phyloP scores from a whole-genome alignment of 2,888 invertebrate genomes.

The Conops quadrifasciatus region DNA sequence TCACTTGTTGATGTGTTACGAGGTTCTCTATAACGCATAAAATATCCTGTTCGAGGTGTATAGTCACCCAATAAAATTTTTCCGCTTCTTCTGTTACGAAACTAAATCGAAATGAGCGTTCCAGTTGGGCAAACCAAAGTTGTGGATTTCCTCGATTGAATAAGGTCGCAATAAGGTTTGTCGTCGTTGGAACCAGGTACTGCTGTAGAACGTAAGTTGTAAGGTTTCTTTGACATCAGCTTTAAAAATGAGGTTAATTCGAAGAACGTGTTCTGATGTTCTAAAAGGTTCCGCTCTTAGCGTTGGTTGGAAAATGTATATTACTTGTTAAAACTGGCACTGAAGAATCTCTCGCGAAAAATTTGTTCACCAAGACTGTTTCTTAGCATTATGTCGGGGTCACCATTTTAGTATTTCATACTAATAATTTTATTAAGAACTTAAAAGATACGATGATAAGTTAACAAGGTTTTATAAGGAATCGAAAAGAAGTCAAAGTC shows the following conservation, averaged over 20 bases:
- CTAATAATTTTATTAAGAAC: too few relatives aligned
- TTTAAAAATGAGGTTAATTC: background rate
- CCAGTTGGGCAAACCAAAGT: constrained; percentile 34
- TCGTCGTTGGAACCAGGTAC: background rate
- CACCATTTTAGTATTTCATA: constrained; percentile 1
- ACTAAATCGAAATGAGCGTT: constrained; percentile 28
- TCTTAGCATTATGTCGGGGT: background rate
- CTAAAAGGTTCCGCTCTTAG: background rate
- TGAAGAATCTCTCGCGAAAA: background rate
- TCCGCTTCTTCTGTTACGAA: constrained; percentile 18
- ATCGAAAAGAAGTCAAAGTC: too few relatives aligned
- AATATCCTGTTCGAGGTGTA: constrained; percentile 28
- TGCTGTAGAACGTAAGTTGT: constrained; percentile 2
- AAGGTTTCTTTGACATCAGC: background rate
- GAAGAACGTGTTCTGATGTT: background rate
- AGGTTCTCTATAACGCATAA: constrained; percentile 35
- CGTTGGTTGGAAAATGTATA: too few relatives aligned
- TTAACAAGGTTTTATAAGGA: too few relatives aligned
- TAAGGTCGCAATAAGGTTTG: background rate
- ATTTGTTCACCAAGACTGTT: background rate
- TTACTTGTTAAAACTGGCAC: background rate
- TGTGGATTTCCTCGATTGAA: constrained; percentile 27
- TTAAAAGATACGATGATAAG: too few relatives aligned
- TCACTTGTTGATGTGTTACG: background rate
- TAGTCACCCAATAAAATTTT: constrained; percentile 31